These are phyloP conservation scores for Cotesia chilonis DNA, from an alignment of 1,140 invertebrate genomes.

Conservation along the genomic window DNA sequence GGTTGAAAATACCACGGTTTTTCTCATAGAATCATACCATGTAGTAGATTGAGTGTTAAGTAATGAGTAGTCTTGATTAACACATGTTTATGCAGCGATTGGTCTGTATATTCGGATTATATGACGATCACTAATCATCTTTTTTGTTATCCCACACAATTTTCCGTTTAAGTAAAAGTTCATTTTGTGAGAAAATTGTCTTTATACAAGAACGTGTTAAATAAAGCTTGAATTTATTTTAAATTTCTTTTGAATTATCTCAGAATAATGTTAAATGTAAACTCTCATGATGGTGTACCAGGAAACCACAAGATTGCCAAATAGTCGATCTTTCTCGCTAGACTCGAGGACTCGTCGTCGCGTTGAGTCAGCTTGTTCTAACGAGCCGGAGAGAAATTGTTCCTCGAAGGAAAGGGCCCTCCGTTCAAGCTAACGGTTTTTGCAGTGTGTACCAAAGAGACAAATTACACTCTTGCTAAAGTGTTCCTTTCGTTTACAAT, in stretches of 20 bases:
- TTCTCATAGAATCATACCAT: no score
- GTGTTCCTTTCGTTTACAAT: background rate
- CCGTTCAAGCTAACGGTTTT: background rate
- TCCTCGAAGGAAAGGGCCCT: background rate
- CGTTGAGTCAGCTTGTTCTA: slow-evolving; percentile 13
- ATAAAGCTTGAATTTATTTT: background rate
- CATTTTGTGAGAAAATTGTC: no score
- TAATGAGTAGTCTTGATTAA: no score
- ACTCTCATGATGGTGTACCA: background rate
- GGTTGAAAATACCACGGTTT: no score
- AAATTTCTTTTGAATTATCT: background rate
- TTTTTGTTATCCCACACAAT: no score
- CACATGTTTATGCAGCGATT: no score
- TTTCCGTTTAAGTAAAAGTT: no score
- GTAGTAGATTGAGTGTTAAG: no score
- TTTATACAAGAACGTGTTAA: no score
- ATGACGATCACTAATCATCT: no score
- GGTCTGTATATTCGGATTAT: no score
- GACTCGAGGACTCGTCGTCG: background rate
- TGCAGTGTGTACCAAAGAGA: slow-evolving; percentile 11
- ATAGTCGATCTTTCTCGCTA: background rate
- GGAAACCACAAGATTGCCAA: slow-evolving; percentile 2
- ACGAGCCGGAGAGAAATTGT: background rate
- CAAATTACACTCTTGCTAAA: slow-evolving; percentile 39
- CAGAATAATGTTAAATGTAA: background rate